phyloP scores from a whole-genome alignment of 2,113 vertebrate genomes.

The Pavo muticus region DNA sequence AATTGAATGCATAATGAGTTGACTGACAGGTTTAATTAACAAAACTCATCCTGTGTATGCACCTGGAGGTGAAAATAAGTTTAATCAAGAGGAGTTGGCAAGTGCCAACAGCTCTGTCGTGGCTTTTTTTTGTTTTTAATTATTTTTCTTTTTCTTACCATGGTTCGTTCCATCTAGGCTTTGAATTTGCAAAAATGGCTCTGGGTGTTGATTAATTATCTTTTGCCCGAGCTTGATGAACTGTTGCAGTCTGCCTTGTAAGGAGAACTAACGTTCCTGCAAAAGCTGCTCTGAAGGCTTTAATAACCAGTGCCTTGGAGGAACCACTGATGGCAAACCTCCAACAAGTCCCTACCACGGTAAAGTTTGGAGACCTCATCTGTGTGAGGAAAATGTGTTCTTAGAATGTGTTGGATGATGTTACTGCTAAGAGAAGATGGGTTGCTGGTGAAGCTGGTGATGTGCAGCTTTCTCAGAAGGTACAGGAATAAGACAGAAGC shows the following conservation, averaged over 20 bases:
- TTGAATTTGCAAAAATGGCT: conserved; percentile 47
- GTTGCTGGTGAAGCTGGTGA: background rate
- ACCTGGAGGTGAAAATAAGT: conserved; percentile 76
- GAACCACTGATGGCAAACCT: background rate
- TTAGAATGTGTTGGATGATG: background rate
- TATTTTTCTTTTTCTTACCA: background rate
- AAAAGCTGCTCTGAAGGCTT: conserved; percentile 13
- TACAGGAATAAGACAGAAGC: background rate
- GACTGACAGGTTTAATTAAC: conserved; percentile 77
- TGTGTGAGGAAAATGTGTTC: rapidly evolving
- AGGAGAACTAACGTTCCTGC: conserved; percentile 2
- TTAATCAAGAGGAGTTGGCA: conserved; percentile 71
- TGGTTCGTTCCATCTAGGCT: conserved; percentile 46
- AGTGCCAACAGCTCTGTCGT: conserved; percentile 58
- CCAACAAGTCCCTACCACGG: rapidly evolving
- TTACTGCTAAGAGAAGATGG: rapidly evolving
- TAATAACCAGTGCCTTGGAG: background rate
- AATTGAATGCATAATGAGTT: conserved; percentile 71
- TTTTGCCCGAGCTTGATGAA: conserved; percentile 44
- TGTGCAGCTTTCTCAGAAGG: background rate
- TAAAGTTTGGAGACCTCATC: background rate
- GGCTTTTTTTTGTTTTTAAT: background rate
- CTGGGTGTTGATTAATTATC: conserved; percentile 69
- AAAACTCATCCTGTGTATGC: conserved; percentile 63
- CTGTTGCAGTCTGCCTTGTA: conserved; percentile 11